A percentile compares a stretch with the other conserved stretches of the same genome.
phyloP scores from a whole-genome alignment of 2,113 vertebrate genomes.

The Entomyzon cyanotis region DNA sequence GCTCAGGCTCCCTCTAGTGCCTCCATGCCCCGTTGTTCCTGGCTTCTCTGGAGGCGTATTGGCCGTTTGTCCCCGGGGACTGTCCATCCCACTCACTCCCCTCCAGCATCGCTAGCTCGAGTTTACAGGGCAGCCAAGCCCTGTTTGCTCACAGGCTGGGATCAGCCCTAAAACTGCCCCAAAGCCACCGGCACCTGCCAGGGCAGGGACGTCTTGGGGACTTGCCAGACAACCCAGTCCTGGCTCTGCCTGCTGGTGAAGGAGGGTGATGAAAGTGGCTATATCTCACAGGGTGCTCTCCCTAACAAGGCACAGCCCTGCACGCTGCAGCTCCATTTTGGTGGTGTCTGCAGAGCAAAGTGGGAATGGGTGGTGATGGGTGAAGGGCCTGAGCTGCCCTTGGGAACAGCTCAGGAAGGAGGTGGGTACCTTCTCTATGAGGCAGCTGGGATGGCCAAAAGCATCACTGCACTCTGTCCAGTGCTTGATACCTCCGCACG shows the following conservation, averaged over 20 bases:
- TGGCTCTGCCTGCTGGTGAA: not conserved
- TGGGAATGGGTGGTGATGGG: not conserved
- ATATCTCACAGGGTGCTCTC: not conserved
- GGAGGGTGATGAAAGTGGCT: rapidly evolving
- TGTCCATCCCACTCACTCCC: not conserved
- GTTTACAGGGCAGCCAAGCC: not conserved
- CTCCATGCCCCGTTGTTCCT: not conserved
- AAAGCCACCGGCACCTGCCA: not conserved
- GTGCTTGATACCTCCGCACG: rapidly evolving
- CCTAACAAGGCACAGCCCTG: not conserved
- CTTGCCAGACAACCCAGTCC: not conserved
- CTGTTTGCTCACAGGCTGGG: not conserved
- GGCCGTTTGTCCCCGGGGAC: not conserved
- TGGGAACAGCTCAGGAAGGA: not conserved
- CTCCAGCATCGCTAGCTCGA: not conserved
- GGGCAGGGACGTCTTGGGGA: not conserved
- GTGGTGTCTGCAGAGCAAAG: rapidly evolving
- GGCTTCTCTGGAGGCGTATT: not conserved
- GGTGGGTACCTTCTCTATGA: not conserved
- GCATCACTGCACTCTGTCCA: rapidly evolving
- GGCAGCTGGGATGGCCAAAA: not conserved
- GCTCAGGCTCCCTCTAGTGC: conserved; percentile 62
- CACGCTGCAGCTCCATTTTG: not conserved
- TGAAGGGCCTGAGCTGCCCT: not conserved
- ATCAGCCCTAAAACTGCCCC: not conserved